Evolutionary conservation across 2,888 invertebrate genomes (phyloP), one percentile per base, ranked within the genome.

Genomic region (Lasiommata megera): DNA sequence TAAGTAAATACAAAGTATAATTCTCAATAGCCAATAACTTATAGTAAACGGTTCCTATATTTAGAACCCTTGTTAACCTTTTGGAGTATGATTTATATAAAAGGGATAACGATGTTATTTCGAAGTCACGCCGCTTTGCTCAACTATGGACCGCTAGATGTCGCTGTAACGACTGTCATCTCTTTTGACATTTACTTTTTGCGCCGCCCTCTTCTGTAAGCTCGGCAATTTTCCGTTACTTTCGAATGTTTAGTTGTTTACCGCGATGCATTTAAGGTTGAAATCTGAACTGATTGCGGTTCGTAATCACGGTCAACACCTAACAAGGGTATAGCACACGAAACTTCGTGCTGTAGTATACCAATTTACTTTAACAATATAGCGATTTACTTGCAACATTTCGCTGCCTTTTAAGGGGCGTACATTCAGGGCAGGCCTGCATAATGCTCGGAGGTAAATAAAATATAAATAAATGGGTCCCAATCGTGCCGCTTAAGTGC

Each of bases 331-430:
- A 78, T 67, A 77, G 72, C 77, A 79, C 79, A 80, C 80, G 80
- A 80, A 77, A 80, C 70, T 77, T 79, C 80, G 78, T 80, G 83
- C 84, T 78, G 84, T 87, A 83, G 83, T 84, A 88, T 82, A 86
- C 78, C 87, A 84, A 87, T 88, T 87, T 86, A 82, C 77, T 82
- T 82, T 82, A 86, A 87, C 87, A 88, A 85, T 87, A 87, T 82
- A 71, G 80, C 82, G 79, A 77, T 86, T 87, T 86, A 84, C 79
- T 80, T 76, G 71, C 68, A 81, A 77, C 77, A 78, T 79, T 84
- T 79, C 71, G 74, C 71, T 73, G 72, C 88, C 88, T 77, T 88
- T 77, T 85, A 87, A 74, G 88, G 88, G 58, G 55, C 65, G 65
- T 74, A 75, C 82, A 83, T 86, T 87, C 79, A 84, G 84, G 79